A percentile compares a stretch with the other conserved stretches of the same genome.
These are phyloP conservation scores for Chalcosyrphus nemorum DNA, from an alignment of 2,888 invertebrate genomes.

Conservation along the genomic window DNA sequence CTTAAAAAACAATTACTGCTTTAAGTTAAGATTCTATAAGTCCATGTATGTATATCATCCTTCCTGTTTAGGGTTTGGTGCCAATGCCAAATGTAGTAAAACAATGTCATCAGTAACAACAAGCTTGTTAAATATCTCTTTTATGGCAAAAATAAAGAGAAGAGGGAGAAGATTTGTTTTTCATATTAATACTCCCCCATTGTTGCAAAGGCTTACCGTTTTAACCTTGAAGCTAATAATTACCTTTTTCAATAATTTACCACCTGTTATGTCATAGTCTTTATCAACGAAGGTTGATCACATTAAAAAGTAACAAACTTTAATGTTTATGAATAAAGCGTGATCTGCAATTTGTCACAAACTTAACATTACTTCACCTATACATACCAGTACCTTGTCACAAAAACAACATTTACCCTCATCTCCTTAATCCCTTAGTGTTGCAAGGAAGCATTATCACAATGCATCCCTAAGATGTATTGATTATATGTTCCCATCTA, in stretches of 20 bases:
- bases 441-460: not conserved
- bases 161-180: too few species aligned
- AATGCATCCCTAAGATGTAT: not conserved
- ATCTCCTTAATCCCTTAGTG: not conserved
- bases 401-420: not conserved
- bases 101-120: too few species aligned
- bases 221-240: not conserved
- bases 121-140: too few species aligned
- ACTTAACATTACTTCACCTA: not conserved
- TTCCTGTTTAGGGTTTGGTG: too few species aligned
- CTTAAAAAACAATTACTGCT: too few species aligned
- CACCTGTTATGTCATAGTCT: not conserved
- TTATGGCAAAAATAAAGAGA: too few species aligned
- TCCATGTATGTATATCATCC: too few species aligned
- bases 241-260: not conserved
- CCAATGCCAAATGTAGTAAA: too few species aligned
- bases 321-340: not conserved
- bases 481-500: not conserved
- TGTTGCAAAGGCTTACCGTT: not conserved
- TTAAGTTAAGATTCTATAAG: too few species aligned
- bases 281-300: not conserved
- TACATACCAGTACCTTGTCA: not conserved
- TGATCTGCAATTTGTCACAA: not conserved
- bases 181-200: too few species aligned
- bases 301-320: not conserved